Conservation (phyloP, 2,113 vertebrate species). For the Pituophis catenifer region DNA sequence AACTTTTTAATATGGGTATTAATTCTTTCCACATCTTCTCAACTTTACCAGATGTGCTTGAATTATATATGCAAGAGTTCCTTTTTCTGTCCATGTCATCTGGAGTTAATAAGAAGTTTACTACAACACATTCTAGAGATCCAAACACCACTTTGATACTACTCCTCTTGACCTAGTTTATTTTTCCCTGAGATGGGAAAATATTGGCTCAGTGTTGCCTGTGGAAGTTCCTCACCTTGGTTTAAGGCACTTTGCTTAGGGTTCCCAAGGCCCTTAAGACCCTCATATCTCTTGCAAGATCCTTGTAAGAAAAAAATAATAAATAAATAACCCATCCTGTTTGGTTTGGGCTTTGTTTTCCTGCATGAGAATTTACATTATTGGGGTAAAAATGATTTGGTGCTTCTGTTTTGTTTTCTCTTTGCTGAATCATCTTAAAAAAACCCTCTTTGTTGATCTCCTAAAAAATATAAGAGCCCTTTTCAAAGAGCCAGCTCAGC, state of each 20-base stretch:
- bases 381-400: constrained; percentile 17
- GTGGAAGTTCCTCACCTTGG: neutral
- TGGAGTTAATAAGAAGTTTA: neutral
- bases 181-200: neutral
- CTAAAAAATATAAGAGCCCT: constrained; percentile 25
- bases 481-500: constrained; percentile 21
- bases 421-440: constrained; percentile 40
- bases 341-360: neutral
- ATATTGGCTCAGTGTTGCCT: neutral
- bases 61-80: neutral
- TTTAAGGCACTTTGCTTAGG: neutral
- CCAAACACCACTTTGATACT: neutral
- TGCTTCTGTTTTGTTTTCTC: neutral
- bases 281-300: neutral
- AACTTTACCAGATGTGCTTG: neutral
- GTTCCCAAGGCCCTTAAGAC: neutral
- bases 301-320: neutral
- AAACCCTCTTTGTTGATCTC: constrained; percentile 25
- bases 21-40: neutral
- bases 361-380: neutral
- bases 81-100: neutral
- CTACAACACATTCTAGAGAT: neutral
- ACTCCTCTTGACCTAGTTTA: neutral
- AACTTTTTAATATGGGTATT: neutral
- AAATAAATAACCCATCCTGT: neutral